Percentiles rank a stretch among this genome's conserved stretches.
phyloP scores from a whole-genome alignment of 2,888 invertebrate species.

The Caenorhabditis imperialis region DNA sequence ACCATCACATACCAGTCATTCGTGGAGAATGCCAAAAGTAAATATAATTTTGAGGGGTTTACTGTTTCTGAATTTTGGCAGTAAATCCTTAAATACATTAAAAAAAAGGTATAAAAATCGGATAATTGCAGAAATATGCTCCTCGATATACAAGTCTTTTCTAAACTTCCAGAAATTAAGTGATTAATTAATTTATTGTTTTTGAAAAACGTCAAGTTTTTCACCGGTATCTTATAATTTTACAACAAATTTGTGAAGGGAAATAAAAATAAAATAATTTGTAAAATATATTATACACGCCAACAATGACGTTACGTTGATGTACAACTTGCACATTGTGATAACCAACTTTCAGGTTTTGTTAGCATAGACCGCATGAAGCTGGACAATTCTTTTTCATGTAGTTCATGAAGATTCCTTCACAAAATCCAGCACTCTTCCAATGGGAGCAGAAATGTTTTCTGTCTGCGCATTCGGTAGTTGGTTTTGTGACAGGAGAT shows the following conservation, averaged over 20 bases:
- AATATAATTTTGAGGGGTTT: no score
- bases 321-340: no score
- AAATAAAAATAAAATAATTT: background rate
- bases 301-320: slow-evolving; percentile 55
- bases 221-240: background rate
- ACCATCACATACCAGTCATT: slow-evolving; percentile 3
- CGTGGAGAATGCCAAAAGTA: slow-evolving; percentile 40
- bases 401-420: slow-evolving; percentile 74
- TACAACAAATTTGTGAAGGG: background rate
- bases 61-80: no score
- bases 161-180: no score
- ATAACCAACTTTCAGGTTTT: no score
- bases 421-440: slow-evolving; percentile 77
- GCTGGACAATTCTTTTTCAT: slow-evolving; percentile 76
- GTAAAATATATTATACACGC: slow-evolving; percentile 15
- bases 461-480: slow-evolving; percentile 67
- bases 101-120: no score
- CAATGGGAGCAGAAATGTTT: slow-evolving; percentile 76
- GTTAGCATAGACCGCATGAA: slow-evolving; percentile 71
- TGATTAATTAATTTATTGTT: no score
- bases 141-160: no score
- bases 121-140: no score
- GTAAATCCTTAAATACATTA: no score
- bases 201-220: no score
- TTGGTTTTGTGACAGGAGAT: slow-evolving; percentile 23